phyloP scores from a whole-genome alignment of 1,140 invertebrate species.

The Homalodisca vitripennis region DNA sequence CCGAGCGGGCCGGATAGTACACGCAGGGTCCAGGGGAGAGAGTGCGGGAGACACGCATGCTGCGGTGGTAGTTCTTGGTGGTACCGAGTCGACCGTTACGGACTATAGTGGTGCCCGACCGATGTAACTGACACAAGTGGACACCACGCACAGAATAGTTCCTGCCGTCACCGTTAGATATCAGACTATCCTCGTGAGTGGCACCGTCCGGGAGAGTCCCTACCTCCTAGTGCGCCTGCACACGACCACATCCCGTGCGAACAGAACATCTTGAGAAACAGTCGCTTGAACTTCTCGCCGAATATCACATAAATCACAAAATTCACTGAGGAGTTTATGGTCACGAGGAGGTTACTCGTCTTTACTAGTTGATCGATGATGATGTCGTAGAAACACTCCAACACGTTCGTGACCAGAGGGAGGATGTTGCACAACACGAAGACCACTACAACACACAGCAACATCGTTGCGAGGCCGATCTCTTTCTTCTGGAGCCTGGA shows the following conservation, averaged over 20 bases:
- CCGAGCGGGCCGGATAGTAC: constrained; percentile 57
- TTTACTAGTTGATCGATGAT: constrained; percentile 76
- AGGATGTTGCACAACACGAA: constrained; percentile 94
- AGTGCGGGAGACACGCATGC: constrained; percentile 46
- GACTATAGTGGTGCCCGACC: constrained; percentile 59
- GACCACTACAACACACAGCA: constrained; percentile 90
- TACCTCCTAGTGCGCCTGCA: constrained; percentile 50
- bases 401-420: constrained; percentile 84
- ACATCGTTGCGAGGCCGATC: constrained; percentile 89
- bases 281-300: constrained; percentile 91
- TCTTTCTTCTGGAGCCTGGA: constrained; percentile 80
- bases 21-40: constrained; percentile 62
- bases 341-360: constrained; percentile 88
- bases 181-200: constrained; percentile 71
- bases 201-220: constrained; percentile 68
- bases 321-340: constrained; percentile 95
- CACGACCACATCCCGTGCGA: constrained; percentile 56
- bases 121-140: constrained; percentile 51
- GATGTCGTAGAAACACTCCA: constrained; percentile 72
- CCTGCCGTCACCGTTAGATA: constrained; percentile 66
- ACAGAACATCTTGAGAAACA: constrained; percentile 87
- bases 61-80: constrained; percentile 45
- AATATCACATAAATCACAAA: constrained; percentile 97
- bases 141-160: constrained; percentile 48
- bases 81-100: constrained; percentile 50